These are phyloP conservation scores for Acipenser ruthenus DNA, from an alignment of 2,797 vertebrate genomes.

Conservation along the genomic window DNA sequence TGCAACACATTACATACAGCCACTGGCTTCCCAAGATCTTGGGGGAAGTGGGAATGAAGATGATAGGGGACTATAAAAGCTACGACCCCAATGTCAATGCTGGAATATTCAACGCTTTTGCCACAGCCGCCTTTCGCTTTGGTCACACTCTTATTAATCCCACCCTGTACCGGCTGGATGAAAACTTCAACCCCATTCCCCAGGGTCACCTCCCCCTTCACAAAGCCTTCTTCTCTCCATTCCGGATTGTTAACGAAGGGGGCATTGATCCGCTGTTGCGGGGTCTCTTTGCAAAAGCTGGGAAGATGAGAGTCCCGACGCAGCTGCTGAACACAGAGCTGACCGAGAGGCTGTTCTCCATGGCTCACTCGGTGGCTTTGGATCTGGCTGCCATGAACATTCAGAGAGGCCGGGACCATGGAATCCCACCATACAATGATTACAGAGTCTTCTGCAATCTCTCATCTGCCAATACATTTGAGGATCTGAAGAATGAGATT, in stretches of 20 bases:
- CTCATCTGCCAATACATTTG: conserved; percentile 77
- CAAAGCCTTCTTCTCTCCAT: conserved; percentile 95
- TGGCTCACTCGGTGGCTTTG: conserved; percentile 90
- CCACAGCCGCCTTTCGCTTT: conserved; percentile 93
- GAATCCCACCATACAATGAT: conserved; percentile 92
- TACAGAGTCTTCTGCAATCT: conserved; percentile 94
- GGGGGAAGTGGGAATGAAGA: conserved; percentile 82
- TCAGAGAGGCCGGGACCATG: conserved; percentile 91
- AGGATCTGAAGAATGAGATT: conserved; percentile 91
- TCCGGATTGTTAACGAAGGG: conserved; percentile 92
- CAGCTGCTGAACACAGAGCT: conserved; percentile 92
- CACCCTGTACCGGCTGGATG: conserved; percentile 79
- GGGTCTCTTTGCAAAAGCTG: conserved; percentile 85
- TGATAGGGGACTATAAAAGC: conserved; percentile 75
- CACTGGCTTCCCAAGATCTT: conserved; percentile 97
- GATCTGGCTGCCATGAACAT: conserved; percentile 96
- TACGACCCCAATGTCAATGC: conserved; percentile 87
- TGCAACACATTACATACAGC: conserved; percentile 94
- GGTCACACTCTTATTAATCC: conserved; percentile 96
- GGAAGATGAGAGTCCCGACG: conserved; percentile 88
- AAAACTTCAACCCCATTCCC: conserved; percentile 80
- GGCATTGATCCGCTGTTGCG: conserved; percentile 93
- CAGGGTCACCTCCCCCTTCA: conserved; percentile 91
- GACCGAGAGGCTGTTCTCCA: conserved; percentile 91
- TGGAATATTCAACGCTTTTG: conserved; percentile 85